Evolutionary conservation across 2,888 invertebrate genomes (phyloP), one percentile per base, ranked within the genome.

Genomic region (Cheilosia vulpina): DNA sequence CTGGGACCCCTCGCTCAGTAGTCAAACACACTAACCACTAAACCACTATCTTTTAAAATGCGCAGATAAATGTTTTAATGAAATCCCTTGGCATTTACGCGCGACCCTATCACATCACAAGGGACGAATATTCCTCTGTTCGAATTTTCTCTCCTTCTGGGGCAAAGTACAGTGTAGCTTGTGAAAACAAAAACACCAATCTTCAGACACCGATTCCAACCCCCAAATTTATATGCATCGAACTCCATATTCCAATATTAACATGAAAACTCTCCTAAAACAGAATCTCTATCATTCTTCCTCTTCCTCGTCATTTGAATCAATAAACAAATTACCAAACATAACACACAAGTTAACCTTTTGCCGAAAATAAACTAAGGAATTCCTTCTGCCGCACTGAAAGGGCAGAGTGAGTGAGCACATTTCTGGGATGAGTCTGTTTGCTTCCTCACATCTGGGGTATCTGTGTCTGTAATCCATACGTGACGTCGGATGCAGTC

Each of bases 281-380:
- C 5, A 45, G 1, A 43, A 43, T 17, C 43, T 4, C n/a, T 5
- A 43, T 4, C 15, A n/a, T n/a, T 43, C 7, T n/a, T 43, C 7
- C n/a, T 47, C 9, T 47, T 17, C 17, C 19, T 9, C 17, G 11
- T 6, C 53, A 19, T 21, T 15, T n/a, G 11, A 55, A 34, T 55
- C 55, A 31, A 55, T 55, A 55, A 55, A 55, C 55, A 27, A 13
- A 27, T 17, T 17, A 7, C 55, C 31, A n/a, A 31, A 34, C 31
- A 27, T n/a, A 55, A n/a, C 55, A 55, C 15, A 31, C 55, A 11
- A 15, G 17, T 55, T 55, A 24, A 17, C 47, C 47, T 47, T 47
- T 47, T 9, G 47, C 65, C 62, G 15, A 24, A 65, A 52, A 65
- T 65, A 65, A 52, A 65, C 38, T n/a, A 5, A 52, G 19, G 65